Conservation (phyloP, 2,888 invertebrate genomes). For the Hyles lineata region DNA sequence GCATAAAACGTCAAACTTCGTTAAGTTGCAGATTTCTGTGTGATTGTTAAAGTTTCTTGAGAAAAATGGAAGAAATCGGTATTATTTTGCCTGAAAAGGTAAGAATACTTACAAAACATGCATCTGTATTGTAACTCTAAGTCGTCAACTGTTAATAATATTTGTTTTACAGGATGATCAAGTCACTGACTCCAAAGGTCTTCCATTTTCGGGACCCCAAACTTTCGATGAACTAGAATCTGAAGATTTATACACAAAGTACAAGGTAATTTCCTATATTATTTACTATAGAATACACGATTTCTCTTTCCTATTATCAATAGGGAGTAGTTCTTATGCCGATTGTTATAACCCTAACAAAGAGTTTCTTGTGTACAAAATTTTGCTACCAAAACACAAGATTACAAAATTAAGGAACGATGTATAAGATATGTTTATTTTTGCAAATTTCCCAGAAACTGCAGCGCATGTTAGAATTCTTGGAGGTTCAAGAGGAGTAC, state of each 20-base stretch:
- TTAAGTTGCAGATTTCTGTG: slow-evolving; percentile 32
- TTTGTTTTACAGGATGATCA: slow-evolving; percentile 85
- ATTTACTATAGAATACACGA: too few relatives aligned
- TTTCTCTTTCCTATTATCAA: neutral
- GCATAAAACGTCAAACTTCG: slow-evolving; percentile 27
- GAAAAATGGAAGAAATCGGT: slow-evolving; percentile 92
- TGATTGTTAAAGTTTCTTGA: slow-evolving; percentile 1
- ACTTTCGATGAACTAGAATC: slow-evolving; percentile 93
- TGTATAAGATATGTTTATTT: neutral
- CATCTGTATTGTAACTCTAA: neutral
- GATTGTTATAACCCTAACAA: neutral
- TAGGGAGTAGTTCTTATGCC: neutral
- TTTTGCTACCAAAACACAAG: slow-evolving; percentile 28
- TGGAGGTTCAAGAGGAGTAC: slow-evolving; percentile 99
- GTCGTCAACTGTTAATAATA: slow-evolving; percentile 18
- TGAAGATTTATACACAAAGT: slow-evolving; percentile 97
- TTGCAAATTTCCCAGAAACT: slow-evolving; percentile 88
- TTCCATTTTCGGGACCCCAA: slow-evolving; percentile 87
- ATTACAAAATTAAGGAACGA: neutral
- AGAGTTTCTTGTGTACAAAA: neutral
- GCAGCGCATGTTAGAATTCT: slow-evolving; percentile 97
- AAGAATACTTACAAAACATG: slow-evolving; percentile 44
- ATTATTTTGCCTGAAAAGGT: slow-evolving; percentile 93
- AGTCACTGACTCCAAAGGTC: slow-evolving; percentile 86
- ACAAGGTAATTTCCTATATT: slow-evolving; percentile 87